Conservation (phyloP, 1,140 invertebrate genomes). For the Sycophaga agraensis region DNA sequence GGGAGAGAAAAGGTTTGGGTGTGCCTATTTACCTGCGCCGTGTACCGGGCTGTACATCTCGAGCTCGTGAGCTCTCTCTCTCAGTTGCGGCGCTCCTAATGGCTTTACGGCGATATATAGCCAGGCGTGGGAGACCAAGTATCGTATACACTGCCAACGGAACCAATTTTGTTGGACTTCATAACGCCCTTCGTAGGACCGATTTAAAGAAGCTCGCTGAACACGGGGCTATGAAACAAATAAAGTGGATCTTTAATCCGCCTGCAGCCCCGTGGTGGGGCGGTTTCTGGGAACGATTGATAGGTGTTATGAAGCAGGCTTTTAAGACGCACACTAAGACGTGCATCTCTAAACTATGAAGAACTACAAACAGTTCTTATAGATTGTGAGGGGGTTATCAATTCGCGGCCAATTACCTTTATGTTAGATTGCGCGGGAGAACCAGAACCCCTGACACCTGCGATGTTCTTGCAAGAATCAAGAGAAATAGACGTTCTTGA, state of each 20-base stretch:
- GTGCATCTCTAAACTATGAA: conserved; percentile 37
- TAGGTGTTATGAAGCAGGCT: conserved; percentile 39
- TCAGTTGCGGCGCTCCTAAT: conserved; percentile 28
- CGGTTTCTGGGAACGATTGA: conserved; percentile 28
- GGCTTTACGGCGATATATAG: conserved; percentile 32
- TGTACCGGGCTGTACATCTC: conserved; percentile 39
- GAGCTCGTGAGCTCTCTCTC: conserved; percentile 36
- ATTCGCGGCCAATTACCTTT: conserved; percentile 36
- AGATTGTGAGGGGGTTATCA: conserved; percentile 35
- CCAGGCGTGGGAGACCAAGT: conserved; percentile 36
- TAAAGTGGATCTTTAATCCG: conserved; percentile 16
- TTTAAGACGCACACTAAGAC: conserved; percentile 36
- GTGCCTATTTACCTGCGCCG: conserved; percentile 37
- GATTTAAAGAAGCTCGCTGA: conserved; percentile 33
- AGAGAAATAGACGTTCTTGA: conserved; percentile 31
- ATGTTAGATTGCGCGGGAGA: conserved; percentile 38
- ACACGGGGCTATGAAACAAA: neutral
- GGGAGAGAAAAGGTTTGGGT: conserved; percentile 34
- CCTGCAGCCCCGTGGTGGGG: neutral
- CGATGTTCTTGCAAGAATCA: conserved; percentile 35
- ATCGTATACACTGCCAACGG: conserved; percentile 52
- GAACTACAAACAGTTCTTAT: conserved; percentile 36
- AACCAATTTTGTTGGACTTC: conserved; percentile 41
- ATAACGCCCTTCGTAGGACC: conserved; percentile 37
- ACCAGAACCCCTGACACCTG: conserved; percentile 21